Evolutionary conservation across 2,797 vertebrate species (phyloP).

Genomic region (Anolis apletophallus): DNA sequence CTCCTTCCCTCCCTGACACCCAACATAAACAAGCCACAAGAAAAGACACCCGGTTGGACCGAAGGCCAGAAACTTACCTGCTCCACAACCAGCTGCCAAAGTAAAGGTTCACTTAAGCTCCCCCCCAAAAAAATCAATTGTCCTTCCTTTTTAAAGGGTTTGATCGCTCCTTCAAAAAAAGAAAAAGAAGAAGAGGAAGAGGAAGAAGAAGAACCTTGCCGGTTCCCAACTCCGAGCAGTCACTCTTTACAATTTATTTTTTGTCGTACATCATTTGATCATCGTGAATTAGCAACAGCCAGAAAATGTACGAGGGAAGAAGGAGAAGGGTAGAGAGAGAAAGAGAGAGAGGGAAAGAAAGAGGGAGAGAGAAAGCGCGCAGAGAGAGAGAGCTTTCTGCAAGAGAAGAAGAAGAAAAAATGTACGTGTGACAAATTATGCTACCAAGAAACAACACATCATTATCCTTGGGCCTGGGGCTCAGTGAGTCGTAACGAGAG

Average conservation of each 20-base stretch:
- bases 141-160: conserved; percentile 86
- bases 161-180: conserved; percentile 79
- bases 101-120: conserved; percentile 86
- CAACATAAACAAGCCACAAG: conserved; percentile 70
- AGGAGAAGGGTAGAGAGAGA: conserved; percentile 76
- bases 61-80: conserved; percentile 98
- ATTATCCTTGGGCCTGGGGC: conserved; percentile 99
- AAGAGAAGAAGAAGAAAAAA: conserved; percentile 96
- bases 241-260: conserved; percentile 94
- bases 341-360: conserved; percentile 66
- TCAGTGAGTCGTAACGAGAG: conserved; percentile 99
- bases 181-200: conserved; percentile 43
- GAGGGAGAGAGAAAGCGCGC: conserved; percentile 89
- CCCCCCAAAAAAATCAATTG: conserved; percentile 83
- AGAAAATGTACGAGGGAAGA: conserved; percentile 90
- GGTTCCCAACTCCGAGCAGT: conserved; percentile 93
- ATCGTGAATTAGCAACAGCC: conserved; percentile 96
- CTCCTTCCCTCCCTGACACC: too few relatives aligned
- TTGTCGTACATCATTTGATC: conserved; percentile 95
- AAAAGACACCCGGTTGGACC: conserved; percentile 76
- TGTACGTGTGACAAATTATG: conserved; percentile 99
- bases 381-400: conserved; percentile 91
- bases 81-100: conserved; percentile 89
- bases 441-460: conserved; percentile 99
- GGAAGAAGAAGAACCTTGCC: conserved; percentile 82